Percentiles rank a stretch among this genome's conserved stretches.
These are phyloP conservation scores for Oreochromis spilurus DNA, from an alignment of 2,113 vertebrate species.

Conservation along the genomic window DNA sequence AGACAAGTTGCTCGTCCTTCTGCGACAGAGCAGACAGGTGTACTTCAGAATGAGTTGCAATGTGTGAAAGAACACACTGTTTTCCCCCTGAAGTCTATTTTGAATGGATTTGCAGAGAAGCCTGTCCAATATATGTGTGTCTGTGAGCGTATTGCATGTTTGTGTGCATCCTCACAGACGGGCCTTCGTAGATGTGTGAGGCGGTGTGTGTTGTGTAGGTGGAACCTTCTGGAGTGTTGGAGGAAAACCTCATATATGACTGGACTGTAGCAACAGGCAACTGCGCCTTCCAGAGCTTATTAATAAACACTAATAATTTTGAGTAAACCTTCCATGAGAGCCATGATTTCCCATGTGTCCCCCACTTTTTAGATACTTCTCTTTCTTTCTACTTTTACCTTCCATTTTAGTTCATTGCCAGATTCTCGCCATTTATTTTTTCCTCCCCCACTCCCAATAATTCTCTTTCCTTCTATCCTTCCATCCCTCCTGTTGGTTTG, in stretches of 20 bases:
- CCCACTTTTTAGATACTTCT: not conserved
- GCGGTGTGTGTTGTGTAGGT: conserved; percentile 60
- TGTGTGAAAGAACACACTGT: conserved; percentile 61
- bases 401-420: not conserved
- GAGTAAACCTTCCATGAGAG: not conserved
- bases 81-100: conserved; percentile 31
- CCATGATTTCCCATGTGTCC: not conserved
- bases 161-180: conserved; percentile 31
- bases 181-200: conserved; percentile 34
- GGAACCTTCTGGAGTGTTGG: conserved; percentile 71
- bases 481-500: not conserved
- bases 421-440: not conserved
- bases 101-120: conserved; percentile 34
- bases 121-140: not conserved
- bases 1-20: not conserved
- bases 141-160: not conserved
- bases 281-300: not conserved
- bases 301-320: conserved; percentile 3
- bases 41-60: conserved; percentile 25
- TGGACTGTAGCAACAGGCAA: conserved; percentile 15
- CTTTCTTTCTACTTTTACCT: not conserved
- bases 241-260: conserved; percentile 48
- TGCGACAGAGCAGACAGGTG: not conserved
- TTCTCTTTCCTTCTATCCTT: not conserved
- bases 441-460: not conserved